Evolutionary conservation across 2,113 vertebrate species (phyloP), one percentile per base, ranked within the genome.

Genomic region (Corythornis cristatus): DNA sequence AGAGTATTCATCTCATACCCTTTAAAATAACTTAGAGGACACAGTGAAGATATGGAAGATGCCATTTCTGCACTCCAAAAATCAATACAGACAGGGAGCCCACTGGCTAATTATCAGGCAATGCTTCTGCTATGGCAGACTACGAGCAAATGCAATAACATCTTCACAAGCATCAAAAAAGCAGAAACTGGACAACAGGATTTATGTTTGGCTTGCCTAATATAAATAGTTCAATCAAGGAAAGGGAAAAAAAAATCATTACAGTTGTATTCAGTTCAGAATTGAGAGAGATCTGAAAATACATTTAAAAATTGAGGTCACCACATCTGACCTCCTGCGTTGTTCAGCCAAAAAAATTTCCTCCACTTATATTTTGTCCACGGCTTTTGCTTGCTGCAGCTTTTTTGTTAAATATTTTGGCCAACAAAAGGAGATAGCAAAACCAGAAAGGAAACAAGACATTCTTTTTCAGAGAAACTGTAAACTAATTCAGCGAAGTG

Each of bases 341-440:
- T 66, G 16, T 46, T 78, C 58, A 88, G 75, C 17, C 56, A 89
- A 60, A 14, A 26, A 85, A 74, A 48, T 85, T 67, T 83, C 43
- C 29, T 40, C 51, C 54, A 20, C 26, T 85, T 70, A 70, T 12
- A 46, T 26, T 83, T 91, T 43, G n/a, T 45, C 33, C n/a, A 68
- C 15, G 26, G 21, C 2, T 74, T 83, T 75, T 50, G 42, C 16
- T 79, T 89, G 46, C 54, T 66, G 60, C 14, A 66, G 86, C 22
- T 51, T 94, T 77, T 90, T 89, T 65, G 80, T 56, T 71, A 70
- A 66, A 56, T 62, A 74, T 80, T 92, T 87, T 37, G 64, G 62
- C 37, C 90, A 91, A 74, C 64, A 89, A 83, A 89, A 91, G 51
- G 82, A 94, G 95, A 94, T 62, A 74, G 37, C 43, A 90, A 95